Percentiles rank a stretch among this genome's conserved stretches.
These are phyloP conservation scores for Oxytorus armatus DNA, from an alignment of 2,888 invertebrate genomes.

Conservation along the genomic window DNA sequence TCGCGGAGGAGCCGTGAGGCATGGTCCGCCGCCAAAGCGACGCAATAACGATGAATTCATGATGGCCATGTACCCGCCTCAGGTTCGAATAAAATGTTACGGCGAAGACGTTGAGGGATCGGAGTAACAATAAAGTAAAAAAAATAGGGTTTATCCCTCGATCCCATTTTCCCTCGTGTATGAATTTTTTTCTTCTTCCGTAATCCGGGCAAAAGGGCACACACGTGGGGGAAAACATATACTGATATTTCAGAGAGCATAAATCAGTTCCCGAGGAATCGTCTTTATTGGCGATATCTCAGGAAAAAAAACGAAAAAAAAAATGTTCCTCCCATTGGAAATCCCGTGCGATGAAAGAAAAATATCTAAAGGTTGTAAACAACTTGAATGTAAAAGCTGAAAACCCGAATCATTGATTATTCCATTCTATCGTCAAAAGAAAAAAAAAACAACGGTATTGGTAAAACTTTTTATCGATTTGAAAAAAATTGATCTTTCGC, in stretches of 20 bases:
- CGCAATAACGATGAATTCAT: conserved; percentile 40
- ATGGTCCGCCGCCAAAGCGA: background rate
- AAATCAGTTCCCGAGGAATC: background rate
- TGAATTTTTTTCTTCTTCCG: background rate
- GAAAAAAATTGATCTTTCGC: too few relatives aligned
- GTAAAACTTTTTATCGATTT: too few relatives aligned
- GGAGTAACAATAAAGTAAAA: background rate
- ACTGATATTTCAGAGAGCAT: background rate
- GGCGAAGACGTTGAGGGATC: background rate
- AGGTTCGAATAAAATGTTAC: conserved; percentile 27
- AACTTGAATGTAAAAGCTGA: too few relatives aligned
- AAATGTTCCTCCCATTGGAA: background rate
- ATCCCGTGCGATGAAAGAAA: too few relatives aligned
- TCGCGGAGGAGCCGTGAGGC: background rate
- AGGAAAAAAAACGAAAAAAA: background rate
- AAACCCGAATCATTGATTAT: too few relatives aligned
- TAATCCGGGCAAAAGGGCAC: background rate
- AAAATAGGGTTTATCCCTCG: background rate
- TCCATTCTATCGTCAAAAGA: too few relatives aligned
- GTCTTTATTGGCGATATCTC: background rate
- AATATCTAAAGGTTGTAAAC: too few relatives aligned
- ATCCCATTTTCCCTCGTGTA: background rate
- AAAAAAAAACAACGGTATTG: too few relatives aligned
- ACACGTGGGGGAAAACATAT: too few relatives aligned
- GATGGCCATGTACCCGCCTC: conserved; percentile 6